phyloP scores from a whole-genome alignment of 2,797 vertebrate species.

The Melanotaenia nigrans region DNA sequence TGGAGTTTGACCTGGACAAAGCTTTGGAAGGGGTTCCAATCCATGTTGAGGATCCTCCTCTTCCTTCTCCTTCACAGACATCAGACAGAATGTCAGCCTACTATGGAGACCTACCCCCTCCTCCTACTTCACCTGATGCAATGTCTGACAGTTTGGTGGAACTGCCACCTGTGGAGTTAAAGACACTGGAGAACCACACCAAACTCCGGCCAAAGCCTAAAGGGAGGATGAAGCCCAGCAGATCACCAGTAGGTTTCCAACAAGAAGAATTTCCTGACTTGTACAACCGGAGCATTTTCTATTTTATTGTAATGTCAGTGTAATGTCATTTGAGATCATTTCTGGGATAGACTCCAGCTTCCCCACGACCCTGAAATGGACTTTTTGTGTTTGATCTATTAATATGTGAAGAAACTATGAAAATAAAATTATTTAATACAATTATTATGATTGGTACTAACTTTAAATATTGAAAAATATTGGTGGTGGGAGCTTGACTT shows the following conservation, averaged over 20 bases:
- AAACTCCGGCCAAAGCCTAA: conserved; percentile 90
- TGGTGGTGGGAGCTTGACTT: not conserved
- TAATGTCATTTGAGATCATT: not conserved
- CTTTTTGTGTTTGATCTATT: not conserved
- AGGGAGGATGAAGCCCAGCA: conserved; percentile 88
- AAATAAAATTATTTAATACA: not conserved
- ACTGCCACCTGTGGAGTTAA: conserved; percentile 86
- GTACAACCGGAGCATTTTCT: not conserved
- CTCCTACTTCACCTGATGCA: conserved; percentile 66
- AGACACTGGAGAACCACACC: conserved; percentile 90
- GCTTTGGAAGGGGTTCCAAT: conserved; percentile 95
- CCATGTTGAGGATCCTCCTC: conserved; percentile 89
- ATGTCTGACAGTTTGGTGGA: conserved; percentile 81
- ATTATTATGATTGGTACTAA: not conserved
- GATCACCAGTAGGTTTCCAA: conserved; percentile 80
- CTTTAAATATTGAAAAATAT: not conserved
- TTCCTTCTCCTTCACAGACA: conserved; percentile 56
- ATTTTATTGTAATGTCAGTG: not conserved
- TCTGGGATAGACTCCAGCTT: too few relatives aligned
- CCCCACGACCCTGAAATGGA: not conserved
- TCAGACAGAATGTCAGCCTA: conserved; percentile 79
- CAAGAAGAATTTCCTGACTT: not conserved
- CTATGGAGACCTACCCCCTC: conserved; percentile 84
- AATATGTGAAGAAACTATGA: not conserved
- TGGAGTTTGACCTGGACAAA: conserved; percentile 97